These are phyloP conservation scores for Lasioglossum calceatum DNA, from an alignment of 2,888 invertebrate species.

Conservation along the genomic window DNA sequence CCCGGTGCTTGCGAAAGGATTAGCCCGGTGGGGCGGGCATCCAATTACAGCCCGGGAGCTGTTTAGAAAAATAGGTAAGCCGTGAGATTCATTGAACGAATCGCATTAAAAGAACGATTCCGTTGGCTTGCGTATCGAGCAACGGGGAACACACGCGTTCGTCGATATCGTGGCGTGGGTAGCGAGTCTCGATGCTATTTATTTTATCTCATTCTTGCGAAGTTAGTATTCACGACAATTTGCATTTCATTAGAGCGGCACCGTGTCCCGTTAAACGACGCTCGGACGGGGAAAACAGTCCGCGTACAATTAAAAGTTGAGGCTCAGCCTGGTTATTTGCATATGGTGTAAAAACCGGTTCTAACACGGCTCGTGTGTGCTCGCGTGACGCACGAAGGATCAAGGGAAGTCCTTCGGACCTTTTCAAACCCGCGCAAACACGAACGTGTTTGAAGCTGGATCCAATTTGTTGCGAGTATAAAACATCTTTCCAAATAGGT, in stretches of 20 bases:
- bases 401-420: not conserved
- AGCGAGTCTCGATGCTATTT: not conserved
- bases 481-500: not conserved
- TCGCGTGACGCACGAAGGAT: slow-evolving; percentile 70
- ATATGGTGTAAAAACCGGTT: slow-evolving; percentile 63
- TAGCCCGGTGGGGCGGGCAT: not conserved
- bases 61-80: slow-evolving; percentile 5
- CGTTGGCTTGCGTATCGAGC: not conserved
- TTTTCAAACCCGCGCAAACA: not conserved
- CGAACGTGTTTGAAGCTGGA: not conserved
- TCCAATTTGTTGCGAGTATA: not conserved
- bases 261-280: slow-evolving; percentile 48
- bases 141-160: not conserved
- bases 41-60: slow-evolving; percentile 10
- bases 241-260: slow-evolving; percentile 52
- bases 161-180: not conserved
- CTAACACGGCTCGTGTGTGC: slow-evolving; percentile 23
- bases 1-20: not conserved
- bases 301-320: slow-evolving; percentile 59
- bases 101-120: not conserved
- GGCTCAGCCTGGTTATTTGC: slow-evolving; percentile 46
- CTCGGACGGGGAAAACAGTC: slow-evolving; percentile 21
- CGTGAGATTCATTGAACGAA: slow-evolving; percentile 4
- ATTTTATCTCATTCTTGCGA: slow-evolving; percentile 24
- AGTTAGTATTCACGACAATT: slow-evolving; percentile 43